A percentile compares a stretch with the other conserved stretches of the same genome.
These are phyloP conservation scores for Paedocypris micromegethes DNA, from an alignment of 2,797 vertebrate genomes.

Conservation along the genomic window DNA sequence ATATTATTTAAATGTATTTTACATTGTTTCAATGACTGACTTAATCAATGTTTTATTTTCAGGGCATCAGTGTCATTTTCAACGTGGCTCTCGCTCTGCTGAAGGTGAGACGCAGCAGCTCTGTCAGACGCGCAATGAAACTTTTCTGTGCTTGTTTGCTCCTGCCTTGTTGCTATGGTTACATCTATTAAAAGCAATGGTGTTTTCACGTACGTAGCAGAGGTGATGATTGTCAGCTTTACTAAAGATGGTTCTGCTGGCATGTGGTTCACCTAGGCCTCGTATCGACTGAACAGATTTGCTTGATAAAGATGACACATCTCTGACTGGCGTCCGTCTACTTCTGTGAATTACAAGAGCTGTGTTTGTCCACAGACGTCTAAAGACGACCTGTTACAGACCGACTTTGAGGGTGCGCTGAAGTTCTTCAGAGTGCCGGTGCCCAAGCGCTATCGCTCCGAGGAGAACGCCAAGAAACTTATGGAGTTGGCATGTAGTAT, in stretches of 20 bases:
- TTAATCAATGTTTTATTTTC: conserved; percentile 4
- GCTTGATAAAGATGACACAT: neutral
- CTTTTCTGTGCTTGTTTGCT: neutral
- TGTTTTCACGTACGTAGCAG: neutral
- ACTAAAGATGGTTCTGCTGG: neutral
- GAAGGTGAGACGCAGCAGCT: conserved; percentile 72
- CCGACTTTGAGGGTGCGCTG: conserved; percentile 94
- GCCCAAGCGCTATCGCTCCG: conserved; percentile 96
- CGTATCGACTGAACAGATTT: no score
- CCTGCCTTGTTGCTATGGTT: neutral
- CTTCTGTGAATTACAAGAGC: neutral
- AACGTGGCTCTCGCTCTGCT: conserved; percentile 93
- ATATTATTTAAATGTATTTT: no score
- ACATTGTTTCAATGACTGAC: neutral
- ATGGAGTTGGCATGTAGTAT: conserved; percentile 98
- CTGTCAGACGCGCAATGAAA: no score
- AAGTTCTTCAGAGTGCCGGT: conserved; percentile 98
- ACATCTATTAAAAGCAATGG: neutral
- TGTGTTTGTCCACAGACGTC: conserved; percentile 74
- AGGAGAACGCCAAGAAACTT: conserved; percentile 97
- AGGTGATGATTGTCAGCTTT: neutral
- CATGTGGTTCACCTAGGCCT: neutral
- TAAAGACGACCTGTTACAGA: conserved; percentile 90
- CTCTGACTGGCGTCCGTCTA: neutral
- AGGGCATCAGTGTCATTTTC: conserved; percentile 99